These are phyloP conservation scores for Thereva unica DNA, from an alignment of 2,888 invertebrate species.

Conservation along the genomic window DNA sequence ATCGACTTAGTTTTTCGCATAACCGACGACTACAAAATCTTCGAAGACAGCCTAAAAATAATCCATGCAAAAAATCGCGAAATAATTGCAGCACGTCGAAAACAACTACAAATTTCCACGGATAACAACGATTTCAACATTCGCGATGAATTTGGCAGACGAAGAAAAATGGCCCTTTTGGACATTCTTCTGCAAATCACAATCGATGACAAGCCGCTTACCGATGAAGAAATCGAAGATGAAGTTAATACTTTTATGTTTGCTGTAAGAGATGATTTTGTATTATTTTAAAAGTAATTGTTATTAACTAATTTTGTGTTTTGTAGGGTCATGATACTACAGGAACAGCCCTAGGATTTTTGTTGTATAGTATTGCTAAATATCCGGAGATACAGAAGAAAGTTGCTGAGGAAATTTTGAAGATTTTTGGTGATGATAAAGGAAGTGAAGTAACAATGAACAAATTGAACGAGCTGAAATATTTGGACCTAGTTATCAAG, in stretches of 20 bases:
- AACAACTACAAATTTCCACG: conserved; percentile 6
- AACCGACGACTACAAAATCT: conserved; percentile 12
- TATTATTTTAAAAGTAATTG: background rate
- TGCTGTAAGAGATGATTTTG: conserved; percentile 46
- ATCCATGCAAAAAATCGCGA: conserved; percentile 30
- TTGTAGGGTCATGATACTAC: conserved; percentile 56
- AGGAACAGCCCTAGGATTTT: conserved; percentile 55
- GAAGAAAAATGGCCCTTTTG: conserved; percentile 65
- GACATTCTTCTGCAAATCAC: conserved; percentile 64
- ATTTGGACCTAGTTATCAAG: conserved; percentile 39
- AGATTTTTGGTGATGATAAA: conserved; percentile 47
- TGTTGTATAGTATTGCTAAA: conserved; percentile 54
- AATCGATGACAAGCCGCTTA: conserved; percentile 60
- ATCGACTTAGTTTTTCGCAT: conserved; percentile 26
- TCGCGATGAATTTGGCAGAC: conserved; percentile 50
- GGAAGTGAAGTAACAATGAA: conserved; percentile 11
- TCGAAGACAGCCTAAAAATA: conserved; percentile 19
- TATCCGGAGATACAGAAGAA: conserved; percentile 55
- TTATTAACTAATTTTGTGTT: background rate
- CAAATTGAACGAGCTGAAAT: conserved; percentile 19
- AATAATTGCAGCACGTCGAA: conserved; percentile 35
- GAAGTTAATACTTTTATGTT: conserved; percentile 72
- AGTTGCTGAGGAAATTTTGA: conserved; percentile 51
- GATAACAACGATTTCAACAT: background rate
- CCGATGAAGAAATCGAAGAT: conserved; percentile 63